Base-by-base conservation (phyloP, 2,797 vertebrate genomes). In the Zenarchopterus dispar region DNA sequence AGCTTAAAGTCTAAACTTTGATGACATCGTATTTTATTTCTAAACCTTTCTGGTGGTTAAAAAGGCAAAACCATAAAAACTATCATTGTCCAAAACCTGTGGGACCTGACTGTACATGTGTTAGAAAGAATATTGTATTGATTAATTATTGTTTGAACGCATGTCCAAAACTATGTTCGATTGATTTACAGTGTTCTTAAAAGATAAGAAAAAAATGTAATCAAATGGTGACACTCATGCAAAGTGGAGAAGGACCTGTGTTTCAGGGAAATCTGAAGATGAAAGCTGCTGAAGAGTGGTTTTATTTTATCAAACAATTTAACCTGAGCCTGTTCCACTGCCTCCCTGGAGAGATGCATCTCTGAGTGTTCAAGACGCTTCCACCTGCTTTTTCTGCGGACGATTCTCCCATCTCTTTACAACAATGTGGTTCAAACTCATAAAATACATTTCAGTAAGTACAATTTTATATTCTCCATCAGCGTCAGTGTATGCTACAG, bases 401-500 rank as follows among this genome's bases (percentile, higher is more conserved):
- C 77, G 57, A 51, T 13, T 41, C 75, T 63, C 10, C 16, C 2
- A 23, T 63, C 62, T 39, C 58, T 56, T 57, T 21, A 69, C 44
- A 18, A 59, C 33, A 23, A n/a, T 58, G 46, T 19, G 57, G 10
- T 45, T 47, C 24, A 62, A 15, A 45, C 65, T 57, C 44, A 58
- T 23, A 18, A 33, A 59, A 53, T 41, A 77, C 70, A 61, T 62
- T 50, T 68, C 5, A 74, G 8, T 51, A 72, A 58, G 77, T 82
- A 78, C 84, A 78, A 82, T 86, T 76, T 83, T 75, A 80, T 70
- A 62, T 73, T 64, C 53, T 60, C 43, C 22, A 62, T 80, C 73
- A 73, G 80, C 60, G 24, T 75, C 8, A 6, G 36, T 47, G 15
- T 45, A 53, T 11, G 24, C 68, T 47, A 72, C 18, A 50, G 48